phyloP scores from a whole-genome alignment of 1,140 invertebrate species.

The Periplaneta americana region DNA sequence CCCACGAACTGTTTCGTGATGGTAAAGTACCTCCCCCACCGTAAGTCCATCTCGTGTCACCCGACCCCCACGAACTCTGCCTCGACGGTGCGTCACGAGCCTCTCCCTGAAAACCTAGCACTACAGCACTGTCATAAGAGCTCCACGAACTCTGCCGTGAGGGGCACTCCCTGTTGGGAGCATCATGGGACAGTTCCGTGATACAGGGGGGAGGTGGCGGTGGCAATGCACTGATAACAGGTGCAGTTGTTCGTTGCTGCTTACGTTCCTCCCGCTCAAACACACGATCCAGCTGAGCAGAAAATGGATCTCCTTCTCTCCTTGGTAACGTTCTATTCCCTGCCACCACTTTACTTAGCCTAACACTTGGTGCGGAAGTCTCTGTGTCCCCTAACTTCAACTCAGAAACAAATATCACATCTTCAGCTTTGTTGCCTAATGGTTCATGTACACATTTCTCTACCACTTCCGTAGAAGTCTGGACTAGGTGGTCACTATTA shows the following conservation, averaged over 20 bases:
- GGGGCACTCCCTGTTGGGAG: constrained; percentile 36
- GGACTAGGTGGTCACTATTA: constrained; percentile 43
- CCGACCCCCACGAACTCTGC: constrained; percentile 77
- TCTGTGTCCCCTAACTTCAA: background rate
- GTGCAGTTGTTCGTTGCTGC: constrained; percentile 29
- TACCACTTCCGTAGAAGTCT: constrained; percentile 31
- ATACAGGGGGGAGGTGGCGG: constrained; percentile 7
- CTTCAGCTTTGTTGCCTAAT: background rate
- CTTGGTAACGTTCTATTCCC: constrained; percentile 1
- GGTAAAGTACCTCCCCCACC: constrained; percentile 37
- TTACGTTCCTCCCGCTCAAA: constrained; percentile 66
- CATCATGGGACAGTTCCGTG: constrained; percentile 6
- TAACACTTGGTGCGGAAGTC: background rate
- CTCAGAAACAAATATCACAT: constrained; percentile 9
- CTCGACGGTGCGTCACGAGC: constrained; percentile 55
- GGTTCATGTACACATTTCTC: constrained; percentile 6
- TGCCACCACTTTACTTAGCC: constrained; percentile 1
- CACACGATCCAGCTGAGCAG: constrained; percentile 61
- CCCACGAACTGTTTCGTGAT: constrained; percentile 67
- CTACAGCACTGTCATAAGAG: constrained; percentile 70
- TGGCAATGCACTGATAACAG: constrained; percentile 13
- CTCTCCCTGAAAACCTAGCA: constrained; percentile 46
- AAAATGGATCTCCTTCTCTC: constrained; percentile 57
- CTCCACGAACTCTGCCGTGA: constrained; percentile 73
- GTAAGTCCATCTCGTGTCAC: constrained; percentile 51